phyloP scores from a whole-genome alignment of 2,888 invertebrate genomes.

The Zygothrica quintamaculata region DNA sequence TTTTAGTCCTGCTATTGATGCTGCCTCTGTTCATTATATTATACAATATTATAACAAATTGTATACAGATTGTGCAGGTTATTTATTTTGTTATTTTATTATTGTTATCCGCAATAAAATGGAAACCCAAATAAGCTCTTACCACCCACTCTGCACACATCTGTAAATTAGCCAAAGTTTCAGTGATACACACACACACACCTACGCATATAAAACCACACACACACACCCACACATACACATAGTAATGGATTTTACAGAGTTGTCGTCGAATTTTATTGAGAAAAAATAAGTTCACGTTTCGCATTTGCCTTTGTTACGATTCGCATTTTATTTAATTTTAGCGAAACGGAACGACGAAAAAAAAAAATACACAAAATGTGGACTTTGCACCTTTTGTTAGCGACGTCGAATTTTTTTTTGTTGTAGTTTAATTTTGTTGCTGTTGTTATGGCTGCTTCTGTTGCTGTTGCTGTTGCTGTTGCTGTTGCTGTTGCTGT shows the following conservation, averaged over 20 bases:
- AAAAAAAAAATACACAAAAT: conserved; percentile 42
- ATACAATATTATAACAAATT: conserved; percentile 24
- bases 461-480: conserved; percentile 26
- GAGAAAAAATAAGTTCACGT: conserved; percentile 60
- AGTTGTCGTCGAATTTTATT: conserved; percentile 52
- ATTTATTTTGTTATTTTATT: conserved; percentile 29
- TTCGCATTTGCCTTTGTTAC: conserved; percentile 51
- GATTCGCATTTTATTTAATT: conserved; percentile 73
- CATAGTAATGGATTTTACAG: conserved; percentile 11
- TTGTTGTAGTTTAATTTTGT: conserved; percentile 45
- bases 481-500: conserved; percentile 5
- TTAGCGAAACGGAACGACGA: conserved; percentile 66
- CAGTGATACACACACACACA: conserved; percentile 7
- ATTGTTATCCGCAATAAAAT: too few relatives aligned
- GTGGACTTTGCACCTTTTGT: conserved; percentile 70
- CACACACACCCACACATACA: not conserved
- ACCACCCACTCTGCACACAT: conserved; percentile 1
- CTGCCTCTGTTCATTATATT: conserved; percentile 24
- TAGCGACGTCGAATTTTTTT: conserved; percentile 29
- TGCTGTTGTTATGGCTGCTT: too few relatives aligned
- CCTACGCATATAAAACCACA: conserved; percentile 3
- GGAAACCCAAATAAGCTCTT: conserved; percentile 3
- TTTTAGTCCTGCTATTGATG: conserved; percentile 34
- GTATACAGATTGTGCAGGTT: conserved; percentile 43
- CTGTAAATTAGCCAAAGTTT: conserved; percentile 19